These are phyloP conservation scores for Phocides pigmalion DNA, from an alignment of 1,140 invertebrate genomes.

Conservation along the genomic window DNA sequence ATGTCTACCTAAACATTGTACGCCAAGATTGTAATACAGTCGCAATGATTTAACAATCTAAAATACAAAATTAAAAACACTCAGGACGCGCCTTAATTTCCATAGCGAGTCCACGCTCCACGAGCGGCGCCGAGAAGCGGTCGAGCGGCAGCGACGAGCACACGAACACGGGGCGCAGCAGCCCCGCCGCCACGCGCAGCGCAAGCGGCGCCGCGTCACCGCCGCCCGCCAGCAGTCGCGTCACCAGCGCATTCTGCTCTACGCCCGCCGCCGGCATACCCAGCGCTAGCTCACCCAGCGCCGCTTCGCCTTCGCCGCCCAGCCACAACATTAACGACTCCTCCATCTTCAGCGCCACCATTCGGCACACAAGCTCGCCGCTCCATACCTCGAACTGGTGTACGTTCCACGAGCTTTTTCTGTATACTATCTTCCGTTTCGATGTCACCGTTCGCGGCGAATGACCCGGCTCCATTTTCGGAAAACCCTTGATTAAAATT, in stretches of 20 bases:
- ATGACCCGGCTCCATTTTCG: slow-evolving; percentile 10
- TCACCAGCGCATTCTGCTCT: slow-evolving; percentile 34
- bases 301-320: slow-evolving; percentile 43
- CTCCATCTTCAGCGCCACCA: slow-evolving; percentile 44
- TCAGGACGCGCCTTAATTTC: slow-evolving; percentile 42
- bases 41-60: too few relatives aligned
- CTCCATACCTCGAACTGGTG: slow-evolving; percentile 57
- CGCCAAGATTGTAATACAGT: too few relatives aligned
- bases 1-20: too few relatives aligned
- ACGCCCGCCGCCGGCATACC: slow-evolving; percentile 39
- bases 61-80: slow-evolving; percentile 37
- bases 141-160: slow-evolving; percentile 45
- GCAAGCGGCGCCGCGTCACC: slow-evolving; percentile 38
- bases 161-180: slow-evolving; percentile 40
- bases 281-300: slow-evolving; percentile 44
- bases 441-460: slow-evolving; percentile 37
- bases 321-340: slow-evolving; percentile 49
- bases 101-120: slow-evolving; percentile 42
- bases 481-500: too few relatives aligned
- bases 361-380: slow-evolving; percentile 45
- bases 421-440: slow-evolving; percentile 45
- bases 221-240: slow-evolving; percentile 35
- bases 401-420: slow-evolving; percentile 48
- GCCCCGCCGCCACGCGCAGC: slow-evolving; percentile 37
- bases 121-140: slow-evolving; percentile 45